These are phyloP conservation scores for Phalacrocorax aristotelis DNA, from an alignment of 2,113 vertebrate species.

Conservation along the genomic window DNA sequence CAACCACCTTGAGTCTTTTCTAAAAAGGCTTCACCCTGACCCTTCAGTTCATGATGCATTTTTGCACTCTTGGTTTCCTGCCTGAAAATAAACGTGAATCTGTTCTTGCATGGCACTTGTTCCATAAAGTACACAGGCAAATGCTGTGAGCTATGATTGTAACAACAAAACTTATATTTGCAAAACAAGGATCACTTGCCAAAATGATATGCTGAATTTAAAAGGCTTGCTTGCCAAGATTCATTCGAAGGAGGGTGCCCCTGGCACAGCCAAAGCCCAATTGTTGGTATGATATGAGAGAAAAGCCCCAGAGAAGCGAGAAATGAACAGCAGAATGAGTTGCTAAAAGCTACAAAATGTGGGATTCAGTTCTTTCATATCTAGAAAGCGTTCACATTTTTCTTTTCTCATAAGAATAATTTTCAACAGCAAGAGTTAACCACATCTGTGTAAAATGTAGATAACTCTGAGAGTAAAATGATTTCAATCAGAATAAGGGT, in stretches of 20 bases:
- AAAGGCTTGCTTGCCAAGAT: neutral
- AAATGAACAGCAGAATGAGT: neutral
- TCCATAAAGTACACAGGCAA: neutral
- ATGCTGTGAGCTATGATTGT: accelerated
- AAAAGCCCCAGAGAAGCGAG: neutral
- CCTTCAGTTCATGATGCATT: neutral
- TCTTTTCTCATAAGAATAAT: neutral
- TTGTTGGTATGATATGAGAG: neutral
- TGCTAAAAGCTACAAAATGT: neutral
- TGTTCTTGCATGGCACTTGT: neutral
- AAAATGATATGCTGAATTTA: neutral
- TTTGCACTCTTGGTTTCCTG: slow-evolving; percentile 34
- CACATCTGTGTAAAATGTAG: neutral
- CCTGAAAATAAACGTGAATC: neutral
- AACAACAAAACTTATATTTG: neutral
- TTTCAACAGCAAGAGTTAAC: neutral
- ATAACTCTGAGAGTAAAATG: neutral
- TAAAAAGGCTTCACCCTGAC: neutral
- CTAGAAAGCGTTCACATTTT: neutral
- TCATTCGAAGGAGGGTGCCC: neutral
- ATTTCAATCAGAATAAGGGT: slow-evolving; percentile 6
- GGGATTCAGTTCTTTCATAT: neutral
- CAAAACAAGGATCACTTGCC: neutral
- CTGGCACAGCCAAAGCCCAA: neutral
- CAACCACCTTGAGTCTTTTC: neutral